These are phyloP conservation scores for Saxidomus purpurata DNA, from an alignment of 1,140 invertebrate species.

Conservation along the genomic window DNA sequence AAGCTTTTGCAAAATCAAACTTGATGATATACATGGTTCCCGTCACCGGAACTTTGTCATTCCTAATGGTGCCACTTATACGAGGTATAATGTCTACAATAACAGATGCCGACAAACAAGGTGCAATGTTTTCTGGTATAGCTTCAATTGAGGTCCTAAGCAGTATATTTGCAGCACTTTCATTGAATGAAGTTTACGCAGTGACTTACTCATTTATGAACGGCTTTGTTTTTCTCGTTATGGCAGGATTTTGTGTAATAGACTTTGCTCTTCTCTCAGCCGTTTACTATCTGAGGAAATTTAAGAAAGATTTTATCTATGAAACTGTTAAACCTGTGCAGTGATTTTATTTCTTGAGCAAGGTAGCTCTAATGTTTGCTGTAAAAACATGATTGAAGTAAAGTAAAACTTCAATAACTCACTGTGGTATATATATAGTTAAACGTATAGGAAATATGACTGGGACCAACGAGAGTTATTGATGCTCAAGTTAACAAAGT, in stretches of 20 bases:
- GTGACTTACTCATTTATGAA: constrained; percentile 31
- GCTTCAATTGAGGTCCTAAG: constrained; percentile 30
- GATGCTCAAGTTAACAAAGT: too few species aligned
- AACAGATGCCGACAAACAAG: constrained; percentile 54
- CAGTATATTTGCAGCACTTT: not conserved
- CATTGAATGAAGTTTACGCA: constrained; percentile 36
- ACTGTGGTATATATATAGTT: too few species aligned
- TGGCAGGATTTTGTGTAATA: constrained; percentile 28
- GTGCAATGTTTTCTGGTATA: constrained; percentile 46
- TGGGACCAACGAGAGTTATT: too few species aligned
- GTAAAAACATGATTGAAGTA: too few species aligned
- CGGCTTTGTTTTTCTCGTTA: constrained; percentile 36
- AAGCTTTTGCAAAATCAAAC: constrained; percentile 41
- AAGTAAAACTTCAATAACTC: too few species aligned
- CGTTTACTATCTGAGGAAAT: not conserved
- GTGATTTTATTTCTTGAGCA: too few species aligned
- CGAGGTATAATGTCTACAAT: constrained; percentile 36
- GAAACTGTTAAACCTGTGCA: not conserved
- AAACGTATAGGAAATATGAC: too few species aligned
- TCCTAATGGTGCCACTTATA: constrained; percentile 31
- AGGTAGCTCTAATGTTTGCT: too few species aligned
- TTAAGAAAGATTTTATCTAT: not conserved
- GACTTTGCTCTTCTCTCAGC: not conserved
- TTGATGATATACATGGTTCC: constrained; percentile 49
- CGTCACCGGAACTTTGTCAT: not conserved